Base-by-base conservation (phyloP, 1,140 invertebrate species). In the Drepana arcuata region DNA sequence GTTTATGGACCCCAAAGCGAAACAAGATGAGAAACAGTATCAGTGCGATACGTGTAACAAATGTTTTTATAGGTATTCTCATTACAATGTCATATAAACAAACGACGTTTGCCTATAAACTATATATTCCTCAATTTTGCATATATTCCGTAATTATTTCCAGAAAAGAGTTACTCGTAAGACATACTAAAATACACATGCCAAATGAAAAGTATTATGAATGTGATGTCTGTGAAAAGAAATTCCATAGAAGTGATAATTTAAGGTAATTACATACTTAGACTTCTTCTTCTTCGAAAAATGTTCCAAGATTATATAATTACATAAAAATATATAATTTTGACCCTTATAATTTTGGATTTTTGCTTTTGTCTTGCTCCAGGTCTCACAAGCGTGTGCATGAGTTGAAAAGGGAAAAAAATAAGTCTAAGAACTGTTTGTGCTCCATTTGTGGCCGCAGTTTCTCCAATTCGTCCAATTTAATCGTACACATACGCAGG, bases 401-500 rank as follows among this genome's bases (percentile, higher is more conserved):
- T 34, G 69, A 63, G 6, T 45, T 54, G 9, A 51, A 67, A 26
- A 40, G 58, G 27, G 28, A 72, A 27, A 67, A 61, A 16, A 24
- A 40, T 10, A 52, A 56, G 7, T 41, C 59, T 5, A 71, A 59
- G 31, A 62, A 56, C 5, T 79, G 67, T 23, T 48, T 87, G 0
- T 88, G 86, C 37, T 67, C 85, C 2, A 87, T 86, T 48, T 88
- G 86, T 48, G 86, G 86, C 9, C 73, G 84, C 7, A 79, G 78
- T 7, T 86, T 87, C 43, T 81, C 84, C 7, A 86, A 86, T 16
- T 86, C 85, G 0, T 87, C 86, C 1, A 88, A 88, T 54, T 64
- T 87, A 2, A 86, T 86, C 11, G 86, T 88, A 1, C 88, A 89
- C 39, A 86, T 88, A 83, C 74, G 87, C 0, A 62, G 86, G 0